Percentiles rank a stretch among this genome's conserved stretches.
phyloP scores from a whole-genome alignment of 2,888 invertebrate genomes.

The Scaptomyza tumidula region DNA sequence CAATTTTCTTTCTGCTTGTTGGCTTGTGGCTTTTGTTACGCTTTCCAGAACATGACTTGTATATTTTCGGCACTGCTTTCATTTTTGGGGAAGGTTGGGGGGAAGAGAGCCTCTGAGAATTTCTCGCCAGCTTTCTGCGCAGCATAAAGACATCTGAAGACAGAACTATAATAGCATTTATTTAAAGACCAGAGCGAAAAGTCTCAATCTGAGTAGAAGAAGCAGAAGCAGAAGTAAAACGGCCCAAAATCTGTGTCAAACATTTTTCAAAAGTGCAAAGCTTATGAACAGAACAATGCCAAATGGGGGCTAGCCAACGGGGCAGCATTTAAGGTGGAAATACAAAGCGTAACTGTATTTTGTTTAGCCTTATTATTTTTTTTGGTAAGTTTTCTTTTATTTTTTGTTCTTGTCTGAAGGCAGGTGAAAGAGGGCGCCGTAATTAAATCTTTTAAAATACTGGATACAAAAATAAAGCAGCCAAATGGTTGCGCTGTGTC shows the following conservation, averaged over 20 bases:
- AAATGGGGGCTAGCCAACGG: slow-evolving; percentile 70
- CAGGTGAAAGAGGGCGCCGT: slow-evolving; percentile 52
- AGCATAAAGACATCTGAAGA: slow-evolving; percentile 52
- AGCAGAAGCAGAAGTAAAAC: slow-evolving; percentile 31
- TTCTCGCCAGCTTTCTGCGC: slow-evolving; percentile 55
- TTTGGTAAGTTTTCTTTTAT: slow-evolving; percentile 19
- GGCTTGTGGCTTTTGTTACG: slow-evolving; percentile 64
- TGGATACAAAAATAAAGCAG: slow-evolving; percentile 38
- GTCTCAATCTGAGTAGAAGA: slow-evolving; percentile 49
- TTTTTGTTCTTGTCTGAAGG: not conserved
- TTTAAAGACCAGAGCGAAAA: slow-evolving; percentile 67
- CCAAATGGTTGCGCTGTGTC: slow-evolving; percentile 49
- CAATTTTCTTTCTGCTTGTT: slow-evolving; percentile 47
- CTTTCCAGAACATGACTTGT: slow-evolving; percentile 76
- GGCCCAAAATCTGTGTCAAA: slow-evolving; percentile 75
- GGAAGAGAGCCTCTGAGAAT: slow-evolving; percentile 40
- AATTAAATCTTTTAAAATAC: slow-evolving; percentile 74
- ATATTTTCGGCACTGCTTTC: slow-evolving; percentile 67
- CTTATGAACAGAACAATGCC: slow-evolving; percentile 71
- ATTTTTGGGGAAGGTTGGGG: slow-evolving; percentile 30
- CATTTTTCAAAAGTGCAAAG: slow-evolving; percentile 73
- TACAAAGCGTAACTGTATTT: slow-evolving; percentile 74
- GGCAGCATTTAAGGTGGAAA: slow-evolving; percentile 61
- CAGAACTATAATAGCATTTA: slow-evolving; percentile 67
- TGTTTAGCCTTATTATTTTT: slow-evolving; percentile 23